Conservation (phyloP, 2,888 invertebrate species). For the Diarsia dahlii region DNA sequence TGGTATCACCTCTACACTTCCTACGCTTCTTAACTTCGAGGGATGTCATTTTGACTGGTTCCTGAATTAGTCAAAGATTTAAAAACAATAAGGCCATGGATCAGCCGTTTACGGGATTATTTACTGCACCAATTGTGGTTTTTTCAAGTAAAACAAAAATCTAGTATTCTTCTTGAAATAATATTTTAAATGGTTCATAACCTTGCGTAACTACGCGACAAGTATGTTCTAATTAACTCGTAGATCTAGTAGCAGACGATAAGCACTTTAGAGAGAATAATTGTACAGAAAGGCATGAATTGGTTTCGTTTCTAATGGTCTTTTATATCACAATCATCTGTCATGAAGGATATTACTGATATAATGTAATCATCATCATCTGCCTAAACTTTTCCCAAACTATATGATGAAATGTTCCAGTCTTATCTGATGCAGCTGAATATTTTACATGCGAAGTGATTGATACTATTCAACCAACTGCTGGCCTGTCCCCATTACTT, state of each 20-base stretch:
- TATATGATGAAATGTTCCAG: neutral
- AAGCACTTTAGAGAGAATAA: neutral
- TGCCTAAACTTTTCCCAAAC: neutral
- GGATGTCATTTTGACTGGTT: conserved; percentile 74
- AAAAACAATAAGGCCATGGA: neutral
- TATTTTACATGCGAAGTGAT: neutral
- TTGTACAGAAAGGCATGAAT: neutral
- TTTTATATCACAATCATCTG: neutral
- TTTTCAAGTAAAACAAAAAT: neutral
- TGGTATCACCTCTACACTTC: conserved; percentile 71
- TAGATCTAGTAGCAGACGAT: neutral
- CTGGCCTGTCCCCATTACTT: too few species aligned
- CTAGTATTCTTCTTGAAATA: neutral
- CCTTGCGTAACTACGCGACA: too few species aligned
- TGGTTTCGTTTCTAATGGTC: neutral
- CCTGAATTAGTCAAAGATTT: conserved; percentile 67
- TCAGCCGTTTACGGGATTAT: neutral
- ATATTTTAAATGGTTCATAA: too few species aligned
- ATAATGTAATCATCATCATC: neutral
- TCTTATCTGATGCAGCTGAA: neutral
- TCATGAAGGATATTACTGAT: neutral
- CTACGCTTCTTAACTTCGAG: conserved; percentile 73
- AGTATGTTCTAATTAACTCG: neutral
- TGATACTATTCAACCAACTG: too few species aligned
- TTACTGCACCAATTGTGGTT: neutral